Base-by-base conservation (phyloP, 2,888 invertebrate genomes). In the Criorhina ranunculi region DNA sequence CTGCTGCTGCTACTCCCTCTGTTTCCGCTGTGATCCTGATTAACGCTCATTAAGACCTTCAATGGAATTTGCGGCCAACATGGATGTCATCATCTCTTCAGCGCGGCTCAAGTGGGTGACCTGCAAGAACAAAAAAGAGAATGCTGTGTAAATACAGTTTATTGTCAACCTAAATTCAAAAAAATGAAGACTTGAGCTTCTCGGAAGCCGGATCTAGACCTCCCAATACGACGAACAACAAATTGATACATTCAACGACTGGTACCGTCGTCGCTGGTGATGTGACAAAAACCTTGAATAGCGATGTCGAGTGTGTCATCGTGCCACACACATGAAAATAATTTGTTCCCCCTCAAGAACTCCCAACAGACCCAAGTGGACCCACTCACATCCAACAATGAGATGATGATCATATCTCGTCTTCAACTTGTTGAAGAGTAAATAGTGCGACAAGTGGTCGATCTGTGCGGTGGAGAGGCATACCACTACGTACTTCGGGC, bases 1-100 rank as follows among this genome's bases (percentile, higher is more conserved):
- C 87, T 87, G 81, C 79, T 78, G 82, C 86, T 83, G 81, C 87
- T 86, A 60, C 80, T 81, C 78, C 87, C 85, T 76, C 76, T 86
- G 29, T 55, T 80, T 64, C 86, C 88, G 88, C 81, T 78, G 57
- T 86, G 81, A 75, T 78, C 86, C 76, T 83, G 87, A 83, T 87
- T 83, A 83, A 77, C 77, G 86, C 64, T 87, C 87, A 87, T 87
- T 86, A 86, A 86, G 80, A 81, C 66, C 66, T 80, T 81, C 76
- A 77, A 80, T 86, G 37, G 62, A 77, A 37, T 62, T 72, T 53
- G 51, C 51, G 37, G 37, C 53, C 62, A 81, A 67, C 76, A 37
- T 86, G 57, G 67, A 75, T 79, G 72, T 79, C 79, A 82, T 79
- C 69, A 60, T 72, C 73, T 76, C 75, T 60, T 59, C 55, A 66